Evolutionary conservation across 2,888 invertebrate genomes (phyloP).

Genomic region (Taphrorychus bicolor): DNA sequence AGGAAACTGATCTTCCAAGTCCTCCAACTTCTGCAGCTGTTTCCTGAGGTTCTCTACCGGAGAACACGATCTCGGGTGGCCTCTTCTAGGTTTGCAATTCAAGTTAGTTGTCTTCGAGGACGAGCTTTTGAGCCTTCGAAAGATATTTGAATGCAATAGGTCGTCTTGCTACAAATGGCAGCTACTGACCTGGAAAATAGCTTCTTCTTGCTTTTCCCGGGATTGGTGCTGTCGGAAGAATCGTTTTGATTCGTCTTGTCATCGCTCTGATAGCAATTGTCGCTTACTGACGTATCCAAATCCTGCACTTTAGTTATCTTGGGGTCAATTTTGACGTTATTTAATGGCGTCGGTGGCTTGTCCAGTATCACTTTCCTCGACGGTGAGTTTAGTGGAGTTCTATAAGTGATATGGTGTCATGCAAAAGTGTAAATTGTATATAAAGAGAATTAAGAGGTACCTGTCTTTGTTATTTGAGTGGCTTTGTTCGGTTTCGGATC

Average conservation of each 20-base stretch:
- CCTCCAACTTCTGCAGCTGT: slow-evolving; percentile 81
- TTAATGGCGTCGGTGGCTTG: slow-evolving; percentile 54
- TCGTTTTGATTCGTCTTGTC: slow-evolving; percentile 55
- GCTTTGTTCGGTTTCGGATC: slow-evolving; percentile 82
- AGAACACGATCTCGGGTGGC: slow-evolving; percentile 67
- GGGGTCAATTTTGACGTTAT: slow-evolving; percentile 51
- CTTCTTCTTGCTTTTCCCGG: slow-evolving; percentile 69
- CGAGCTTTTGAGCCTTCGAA: slow-evolving; percentile 45
- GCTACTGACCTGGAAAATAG: slow-evolving; percentile 66
- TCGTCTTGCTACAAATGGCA: neutral
- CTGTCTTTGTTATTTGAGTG: slow-evolving; percentile 69
- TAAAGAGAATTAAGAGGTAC: slow-evolving; percentile 37
- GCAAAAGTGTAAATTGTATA: too few relatives aligned
- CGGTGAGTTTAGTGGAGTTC: slow-evolving; percentile 47
- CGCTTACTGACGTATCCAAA: slow-evolving; percentile 59
- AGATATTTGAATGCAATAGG: neutral
- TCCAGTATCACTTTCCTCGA: slow-evolving; percentile 45
- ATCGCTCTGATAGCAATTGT: slow-evolving; percentile 61
- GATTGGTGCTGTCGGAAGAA: slow-evolving; percentile 62
- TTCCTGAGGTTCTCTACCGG: slow-evolving; percentile 82
- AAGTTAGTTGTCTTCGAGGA: slow-evolving; percentile 67
- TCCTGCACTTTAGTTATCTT: slow-evolving; percentile 56
- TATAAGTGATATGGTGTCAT: slow-evolving; percentile 18
- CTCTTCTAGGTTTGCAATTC: slow-evolving; percentile 66
- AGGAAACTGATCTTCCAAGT: slow-evolving; percentile 82